Conservation (phyloP, 1,140 invertebrate genomes). For the Belonocnema kinseyi region DNA sequence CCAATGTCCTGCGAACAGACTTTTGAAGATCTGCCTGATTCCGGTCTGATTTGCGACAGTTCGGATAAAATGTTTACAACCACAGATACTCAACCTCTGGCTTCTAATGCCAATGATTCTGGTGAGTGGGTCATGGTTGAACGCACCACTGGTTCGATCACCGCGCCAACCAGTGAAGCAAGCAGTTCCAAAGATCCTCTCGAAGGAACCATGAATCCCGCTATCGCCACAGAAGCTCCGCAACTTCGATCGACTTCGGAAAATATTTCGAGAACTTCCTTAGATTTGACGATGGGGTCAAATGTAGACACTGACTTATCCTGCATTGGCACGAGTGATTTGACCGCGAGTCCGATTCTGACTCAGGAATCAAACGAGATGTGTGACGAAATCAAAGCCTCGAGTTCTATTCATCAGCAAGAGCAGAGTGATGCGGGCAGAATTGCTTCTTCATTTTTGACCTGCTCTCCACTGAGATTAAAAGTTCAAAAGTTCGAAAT, state of each 20-base stretch:
- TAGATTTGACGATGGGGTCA: slow-evolving; percentile 68
- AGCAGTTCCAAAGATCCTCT: slow-evolving; percentile 63
- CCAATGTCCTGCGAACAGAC: slow-evolving; percentile 72
- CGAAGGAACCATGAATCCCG: slow-evolving; percentile 60
- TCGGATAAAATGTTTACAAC: slow-evolving; percentile 68
- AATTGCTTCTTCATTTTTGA: not conserved
- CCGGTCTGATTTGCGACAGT: slow-evolving; percentile 68
- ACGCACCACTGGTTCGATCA: slow-evolving; percentile 61
- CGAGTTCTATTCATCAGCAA: not conserved
- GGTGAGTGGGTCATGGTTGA: slow-evolving; percentile 69
- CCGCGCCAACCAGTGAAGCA: slow-evolving; percentile 61
- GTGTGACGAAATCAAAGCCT: slow-evolving; percentile 48
- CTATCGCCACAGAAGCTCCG: slow-evolving; percentile 60
- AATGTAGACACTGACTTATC: slow-evolving; percentile 65
- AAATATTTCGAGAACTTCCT: slow-evolving; percentile 63
- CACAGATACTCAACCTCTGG: slow-evolving; percentile 59
- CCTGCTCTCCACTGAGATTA: slow-evolving; percentile 8
- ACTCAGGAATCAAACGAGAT: slow-evolving; percentile 58
- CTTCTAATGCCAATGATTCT: slow-evolving; percentile 62
- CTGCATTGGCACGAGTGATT: slow-evolving; percentile 64
- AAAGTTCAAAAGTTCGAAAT: slow-evolving; percentile 12
- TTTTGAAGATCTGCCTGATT: slow-evolving; percentile 65
- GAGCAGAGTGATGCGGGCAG: not conserved
- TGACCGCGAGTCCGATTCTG: slow-evolving; percentile 60
- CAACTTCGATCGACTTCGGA: slow-evolving; percentile 60